These are phyloP conservation scores for Diabrotica virgifera DNA, from an alignment of 1,140 invertebrate species.

Conservation along the genomic window DNA sequence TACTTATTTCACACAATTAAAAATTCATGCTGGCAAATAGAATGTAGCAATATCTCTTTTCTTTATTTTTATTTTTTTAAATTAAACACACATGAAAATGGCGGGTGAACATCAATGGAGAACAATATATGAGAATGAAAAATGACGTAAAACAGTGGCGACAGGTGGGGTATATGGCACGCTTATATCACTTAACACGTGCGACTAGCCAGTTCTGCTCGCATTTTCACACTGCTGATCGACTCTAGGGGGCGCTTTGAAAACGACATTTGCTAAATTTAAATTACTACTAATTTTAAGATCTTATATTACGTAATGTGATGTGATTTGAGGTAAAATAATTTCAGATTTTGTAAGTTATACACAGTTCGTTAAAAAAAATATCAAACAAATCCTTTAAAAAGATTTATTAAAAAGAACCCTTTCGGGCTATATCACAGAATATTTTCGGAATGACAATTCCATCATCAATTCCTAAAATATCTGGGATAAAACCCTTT, in stretches of 20 bases:
- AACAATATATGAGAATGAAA: slow-evolving; percentile 30
- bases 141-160: slow-evolving; percentile 29
- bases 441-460: too few relatives aligned
- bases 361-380: too few relatives aligned
- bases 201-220: slow-evolving; percentile 39
- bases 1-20: slow-evolving; percentile 35
- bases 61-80: slow-evolving; percentile 24
- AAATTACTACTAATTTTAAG: too few relatives aligned
- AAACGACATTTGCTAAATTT: neutral
- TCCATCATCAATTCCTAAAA: too few relatives aligned
- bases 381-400: too few relatives aligned
- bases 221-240: slow-evolving; percentile 40
- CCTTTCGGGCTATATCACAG: too few relatives aligned
- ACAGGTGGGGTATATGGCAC: slow-evolving; percentile 43
- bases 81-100: slow-evolving; percentile 39
- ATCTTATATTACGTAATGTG: too few relatives aligned
- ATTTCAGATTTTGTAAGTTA: too few relatives aligned
- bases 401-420: too few relatives aligned
- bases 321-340: too few relatives aligned
- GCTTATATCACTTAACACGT: slow-evolving; percentile 45
- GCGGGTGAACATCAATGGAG: slow-evolving; percentile 22
- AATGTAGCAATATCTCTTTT: slow-evolving; percentile 37
- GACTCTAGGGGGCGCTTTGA: slow-evolving; percentile 13
- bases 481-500: too few relatives aligned
- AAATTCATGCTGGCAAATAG: slow-evolving; percentile 11